Base-by-base conservation (phyloP, 2,888 invertebrate species). In the Elmis aenea region DNA sequence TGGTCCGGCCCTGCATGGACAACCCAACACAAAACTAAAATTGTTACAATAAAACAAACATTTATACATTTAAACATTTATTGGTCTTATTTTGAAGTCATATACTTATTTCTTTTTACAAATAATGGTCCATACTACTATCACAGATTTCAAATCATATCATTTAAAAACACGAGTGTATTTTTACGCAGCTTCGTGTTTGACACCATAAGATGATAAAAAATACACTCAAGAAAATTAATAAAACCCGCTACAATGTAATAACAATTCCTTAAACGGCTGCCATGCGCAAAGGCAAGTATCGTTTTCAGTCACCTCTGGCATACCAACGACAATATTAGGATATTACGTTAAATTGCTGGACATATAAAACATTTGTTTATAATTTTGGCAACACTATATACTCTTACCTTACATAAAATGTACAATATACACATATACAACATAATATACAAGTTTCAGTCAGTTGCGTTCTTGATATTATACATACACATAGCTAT, bases 101-200 rank as follows among this genome's bases (percentile, higher is more conserved):
- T 52, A 57, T 58, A 51, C 59, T 56, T 57, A 55, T 58, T 51
- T 57, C 62, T 65, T 65, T 64, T 66, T 67, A 68, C 66, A 67
- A 59, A 59, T 54, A 61, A 61, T 65, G 67, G 68, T 68, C 67
- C 68, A 54, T 67, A 59, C 69, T 69, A 69, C 67, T 69, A 69
- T 69, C 69, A 69, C 69, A 69, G 69, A 63, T 68, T 64, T 64
- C 61, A 68, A 65, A 66, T 57, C 51, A 57, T 55, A 54, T 55
- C 53, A 56, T 51, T 48, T 45, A 42, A 45, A 44, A 48, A 39
- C 43, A 38, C 36, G 20, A 28, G 37, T 37, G 29, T 28, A n/a
- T n/a, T n/a, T 9, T 12, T 11, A 12, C 25, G 13, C 37, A 26
- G 10, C 35, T 35, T 47, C 41, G 41, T 45, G n/a, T n/a, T n/a